Base-by-base conservation (phyloP, 2,113 vertebrate genomes). In the Varanus komodoensis region DNA sequence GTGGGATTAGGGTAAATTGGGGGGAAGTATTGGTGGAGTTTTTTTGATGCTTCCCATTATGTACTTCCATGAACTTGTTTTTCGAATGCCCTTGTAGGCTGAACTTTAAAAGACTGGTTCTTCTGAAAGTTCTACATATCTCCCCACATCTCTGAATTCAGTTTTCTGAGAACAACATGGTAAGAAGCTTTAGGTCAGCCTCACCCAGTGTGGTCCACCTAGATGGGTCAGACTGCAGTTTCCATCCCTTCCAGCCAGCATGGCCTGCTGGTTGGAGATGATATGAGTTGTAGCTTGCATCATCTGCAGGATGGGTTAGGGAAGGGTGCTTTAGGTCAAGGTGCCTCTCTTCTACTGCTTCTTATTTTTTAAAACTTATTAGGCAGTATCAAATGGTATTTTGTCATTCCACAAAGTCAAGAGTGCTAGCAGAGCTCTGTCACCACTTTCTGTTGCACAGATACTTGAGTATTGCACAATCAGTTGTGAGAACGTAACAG, bases 41-140 rank as follows among this genome's bases (percentile, higher is more conserved):
- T 61, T 78, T 68, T 29, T 88, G n/a, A 32, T 79, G 23, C 44
- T 89, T 86, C 15, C 68, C n/a, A 27, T 61, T 80, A 81, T 88
- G 64, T 44, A 50, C 79, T 80, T 57, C 15, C 64, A 38, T 69
- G 27, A 44, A 57, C 2, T 27, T 7, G 32, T 73, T 32, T 34
- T 57, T 84, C 19, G 8, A 38, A 12, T 74, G n/a, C 32, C 12
- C 2, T 25, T 82, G 44, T 57, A 21, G 73, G 19, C 1, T 12
- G 73, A 68, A 34, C 29, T 27, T 52, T 29, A 34, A 21, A 52
- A 57, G 48, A 29, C 9, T 77, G 50, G 21, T 67, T 67, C 44
- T 77, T 74, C 8, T 69, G 61, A 38, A 69, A 89, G 8, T 17
- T 50, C 29, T 80, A 19, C 74, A 32, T 34, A 32, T 84, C 34